Evolutionary conservation across 2,797 vertebrate species (phyloP).

Genomic region (Gephyroberyx darwinii): DNA sequence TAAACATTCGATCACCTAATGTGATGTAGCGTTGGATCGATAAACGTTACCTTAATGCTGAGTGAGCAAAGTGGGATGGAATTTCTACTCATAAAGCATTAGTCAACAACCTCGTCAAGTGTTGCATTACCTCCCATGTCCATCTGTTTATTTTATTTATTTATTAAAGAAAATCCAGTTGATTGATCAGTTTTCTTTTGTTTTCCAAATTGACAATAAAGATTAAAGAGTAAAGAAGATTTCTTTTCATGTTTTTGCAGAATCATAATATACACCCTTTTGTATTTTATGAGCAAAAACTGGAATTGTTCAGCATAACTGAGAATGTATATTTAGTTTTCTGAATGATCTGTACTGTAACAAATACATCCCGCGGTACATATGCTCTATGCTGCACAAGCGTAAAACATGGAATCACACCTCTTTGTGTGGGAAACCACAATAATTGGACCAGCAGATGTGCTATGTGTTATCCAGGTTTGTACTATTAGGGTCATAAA

Average conservation of each 20-base stretch:
- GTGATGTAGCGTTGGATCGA: constrained; percentile 18
- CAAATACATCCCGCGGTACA: neutral
- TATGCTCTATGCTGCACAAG: neutral
- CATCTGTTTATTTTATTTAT: neutral
- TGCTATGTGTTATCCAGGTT: constrained; percentile 23
- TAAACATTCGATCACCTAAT: constrained; percentile 14
- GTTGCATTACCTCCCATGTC: neutral
- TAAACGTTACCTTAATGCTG: constrained; percentile 22
- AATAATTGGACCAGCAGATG: constrained; percentile 34
- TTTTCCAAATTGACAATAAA: no score
- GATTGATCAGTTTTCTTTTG: no score
- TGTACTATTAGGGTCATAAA: constrained; percentile 40
- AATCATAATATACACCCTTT: neutral
- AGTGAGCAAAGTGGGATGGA: neutral
- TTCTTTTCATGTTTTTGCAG: neutral
- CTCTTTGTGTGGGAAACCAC: constrained; percentile 18
- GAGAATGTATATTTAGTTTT: neutral
- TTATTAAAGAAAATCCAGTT: neutral
- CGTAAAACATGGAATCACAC: constrained; percentile 9
- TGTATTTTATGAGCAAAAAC: neutral
- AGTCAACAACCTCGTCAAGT: neutral
- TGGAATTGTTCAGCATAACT: neutral
- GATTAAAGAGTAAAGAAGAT: neutral
- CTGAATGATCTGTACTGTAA: neutral
- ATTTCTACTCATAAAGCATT: neutral